phyloP scores from a whole-genome alignment of 2,888 invertebrate genomes.

The Euclidia mi region DNA sequence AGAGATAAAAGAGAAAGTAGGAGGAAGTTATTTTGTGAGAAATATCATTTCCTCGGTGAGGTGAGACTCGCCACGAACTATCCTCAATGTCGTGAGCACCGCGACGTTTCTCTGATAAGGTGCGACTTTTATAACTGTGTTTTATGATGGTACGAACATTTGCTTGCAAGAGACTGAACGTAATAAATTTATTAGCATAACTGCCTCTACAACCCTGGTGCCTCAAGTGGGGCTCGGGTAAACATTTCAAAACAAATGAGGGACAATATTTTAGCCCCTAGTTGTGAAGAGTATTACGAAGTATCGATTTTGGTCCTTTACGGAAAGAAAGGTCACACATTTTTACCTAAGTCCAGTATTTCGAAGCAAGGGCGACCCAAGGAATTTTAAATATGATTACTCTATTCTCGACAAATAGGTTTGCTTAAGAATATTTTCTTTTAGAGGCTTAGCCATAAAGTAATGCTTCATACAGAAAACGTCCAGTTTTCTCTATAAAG shows the following conservation, averaged over 20 bases:
- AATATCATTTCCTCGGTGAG: constrained; percentile 40
- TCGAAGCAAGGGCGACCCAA: constrained; percentile 26
- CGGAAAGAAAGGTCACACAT: constrained; percentile 32
- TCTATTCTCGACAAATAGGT: constrained; percentile 21
- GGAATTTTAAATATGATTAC: constrained; percentile 29
- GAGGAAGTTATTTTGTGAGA: constrained; percentile 35
- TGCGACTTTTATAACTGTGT: constrained; percentile 23
- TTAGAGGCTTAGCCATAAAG: not conserved
- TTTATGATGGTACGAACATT: constrained; percentile 30
- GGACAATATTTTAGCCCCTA: constrained; percentile 20
- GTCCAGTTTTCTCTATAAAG: no score
- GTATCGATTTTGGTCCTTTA: constrained; percentile 33
- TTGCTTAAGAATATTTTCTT: constrained; percentile 13
- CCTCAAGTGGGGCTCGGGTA: constrained; percentile 4
- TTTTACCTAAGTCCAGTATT: constrained; percentile 29
- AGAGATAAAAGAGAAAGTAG: constrained; percentile 30
- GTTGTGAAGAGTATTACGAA: constrained; percentile 19
- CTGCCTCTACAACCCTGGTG: constrained; percentile 10
- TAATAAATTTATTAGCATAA: constrained; percentile 27
- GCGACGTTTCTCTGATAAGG: constrained; percentile 30
- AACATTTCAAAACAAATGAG: constrained; percentile 26
- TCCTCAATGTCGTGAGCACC: constrained; percentile 13
- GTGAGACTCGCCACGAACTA: constrained; percentile 33
- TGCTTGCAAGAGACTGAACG: constrained; percentile 25
- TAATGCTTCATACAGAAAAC: not conserved